Percentiles rank a stretch among this genome's conserved stretches.
Evolutionary conservation across 2,888 invertebrate species (phyloP).

Genomic region (Notodonta dromedarius): DNA sequence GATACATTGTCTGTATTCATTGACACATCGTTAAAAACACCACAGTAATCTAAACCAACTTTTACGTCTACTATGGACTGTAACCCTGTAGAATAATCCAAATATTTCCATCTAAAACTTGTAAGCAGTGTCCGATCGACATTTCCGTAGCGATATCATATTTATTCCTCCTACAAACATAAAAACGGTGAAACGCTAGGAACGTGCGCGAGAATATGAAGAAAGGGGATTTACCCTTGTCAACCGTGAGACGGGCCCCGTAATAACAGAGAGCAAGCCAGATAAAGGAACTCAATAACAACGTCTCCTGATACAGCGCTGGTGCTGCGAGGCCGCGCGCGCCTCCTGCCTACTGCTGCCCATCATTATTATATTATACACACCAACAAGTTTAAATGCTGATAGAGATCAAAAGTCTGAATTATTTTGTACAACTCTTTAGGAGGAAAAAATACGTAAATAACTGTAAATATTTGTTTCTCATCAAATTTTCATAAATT

Average conservation of each 20-base stretch:
- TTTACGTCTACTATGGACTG: no score
- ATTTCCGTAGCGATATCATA: constrained; percentile 31
- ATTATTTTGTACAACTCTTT: no score
- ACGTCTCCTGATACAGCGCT: constrained; percentile 44
- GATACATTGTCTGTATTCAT: no score
- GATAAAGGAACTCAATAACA: constrained; percentile 62
- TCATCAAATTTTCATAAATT: no score
- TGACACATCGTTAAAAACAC: no score
- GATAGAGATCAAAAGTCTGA: no score
- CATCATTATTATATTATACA: neutral
- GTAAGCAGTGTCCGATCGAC: constrained; percentile 27
- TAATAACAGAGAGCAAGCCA: constrained; percentile 68
- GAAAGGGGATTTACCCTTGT: constrained; percentile 81
- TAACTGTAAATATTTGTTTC: no score
- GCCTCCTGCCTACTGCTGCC: constrained; percentile 2
- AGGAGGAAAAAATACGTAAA: no score
- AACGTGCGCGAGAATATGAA: constrained; percentile 64
- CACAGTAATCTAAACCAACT: no score
- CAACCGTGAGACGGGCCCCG: constrained; percentile 65
- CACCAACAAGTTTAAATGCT: neutral
- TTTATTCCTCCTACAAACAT: constrained; percentile 42
- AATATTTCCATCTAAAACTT: constrained; percentile 14
- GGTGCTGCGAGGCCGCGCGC: constrained; percentile 22
- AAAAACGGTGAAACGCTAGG: constrained; percentile 41
- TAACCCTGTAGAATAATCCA: neutral